phyloP scores from a whole-genome alignment of 2,888 invertebrate genomes.

The Orthosia gothica region DNA sequence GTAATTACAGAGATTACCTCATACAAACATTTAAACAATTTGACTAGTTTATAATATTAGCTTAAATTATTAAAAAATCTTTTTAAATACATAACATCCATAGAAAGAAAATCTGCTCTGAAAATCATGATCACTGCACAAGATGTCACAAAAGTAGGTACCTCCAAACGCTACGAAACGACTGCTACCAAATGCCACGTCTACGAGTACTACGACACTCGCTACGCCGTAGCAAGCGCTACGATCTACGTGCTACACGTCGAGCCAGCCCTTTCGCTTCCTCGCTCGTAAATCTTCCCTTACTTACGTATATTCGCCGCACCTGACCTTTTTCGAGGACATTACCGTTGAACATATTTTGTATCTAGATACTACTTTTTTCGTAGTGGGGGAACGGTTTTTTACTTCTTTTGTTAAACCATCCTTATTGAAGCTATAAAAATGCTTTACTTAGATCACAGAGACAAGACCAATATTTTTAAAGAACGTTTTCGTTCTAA shows the following conservation, averaged over 20 bases:
- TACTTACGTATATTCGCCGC: slow-evolving; percentile 24
- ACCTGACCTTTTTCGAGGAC: slow-evolving; percentile 48
- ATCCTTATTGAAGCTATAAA: too few species aligned
- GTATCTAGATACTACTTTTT: slow-evolving; percentile 11
- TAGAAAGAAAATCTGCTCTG: neutral
- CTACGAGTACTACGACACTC: slow-evolving; percentile 44
- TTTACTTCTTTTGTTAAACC: too few species aligned
- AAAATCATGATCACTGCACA: neutral
- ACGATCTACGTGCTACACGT: slow-evolving; percentile 52
- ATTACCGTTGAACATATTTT: slow-evolving; percentile 43
- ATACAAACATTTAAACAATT: too few species aligned
- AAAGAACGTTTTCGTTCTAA: too few species aligned
- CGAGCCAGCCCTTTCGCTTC: slow-evolving; percentile 26
- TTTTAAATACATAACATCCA: too few species aligned
- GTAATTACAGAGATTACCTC: too few species aligned
- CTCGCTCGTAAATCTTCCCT: slow-evolving; percentile 50
- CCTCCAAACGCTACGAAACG: slow-evolving; percentile 17
- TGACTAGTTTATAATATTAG: too few species aligned
- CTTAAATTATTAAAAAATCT: too few species aligned
- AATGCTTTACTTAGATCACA: too few species aligned
- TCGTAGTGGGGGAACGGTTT: neutral
- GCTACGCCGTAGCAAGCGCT: slow-evolving; percentile 26
- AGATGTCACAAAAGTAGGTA: neutral
- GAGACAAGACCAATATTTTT: too few species aligned
- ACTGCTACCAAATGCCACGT: slow-evolving; percentile 41